Base-by-base conservation (phyloP, 2,888 invertebrate species). In the Blastobasis adustella region DNA sequence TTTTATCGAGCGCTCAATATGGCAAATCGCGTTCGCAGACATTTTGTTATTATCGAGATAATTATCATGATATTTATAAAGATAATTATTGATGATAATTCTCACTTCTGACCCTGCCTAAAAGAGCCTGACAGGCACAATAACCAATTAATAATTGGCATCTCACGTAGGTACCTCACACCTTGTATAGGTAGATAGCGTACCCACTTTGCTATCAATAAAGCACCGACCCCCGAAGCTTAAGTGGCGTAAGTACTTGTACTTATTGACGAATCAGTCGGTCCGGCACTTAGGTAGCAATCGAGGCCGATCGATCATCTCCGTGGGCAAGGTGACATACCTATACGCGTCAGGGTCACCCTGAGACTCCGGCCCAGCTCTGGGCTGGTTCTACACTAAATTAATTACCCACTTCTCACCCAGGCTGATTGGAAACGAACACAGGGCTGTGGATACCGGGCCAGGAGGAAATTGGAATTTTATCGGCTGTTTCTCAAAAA, bases 391-490 rank as follows among this genome's bases (percentile, higher is more conserved):
- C 66, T 63, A 67, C 71, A 64, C 62, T 68, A 71, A 79, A 79
- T 79, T 77, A 81, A 82, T 82, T 77, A 74, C 61, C 61, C 23
- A 23, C 23, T 23, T 57, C 54, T 61, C 60, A 66, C 69, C 71
- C 71, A 67, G 67, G 60, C 68, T 75, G 79, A 79, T 79, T 79
- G 77, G 79, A 79, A 72, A 69, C 60, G 46, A 9, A 5, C 6
- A 10, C 38, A 49, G 49, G 47, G 48, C 38, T 51, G 48, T 7
- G 23, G 23, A 23, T 23, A 23, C 23, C 23, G 23, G 23, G 4
- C 6, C 23, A 7, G 23, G 7, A 23, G 10, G 36, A 7, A 46
- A 37, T 7, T 6, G 46, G 6, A 7, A 47, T 9, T 47, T 10
- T 38, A 5, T 37, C 36, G n/a, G 7, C 7, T 36, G 9, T 8